Percentiles rank a stretch among this genome's conserved stretches.
phyloP scores from a whole-genome alignment of 2,797 vertebrate genomes.

The Ceryle rudis region DNA sequence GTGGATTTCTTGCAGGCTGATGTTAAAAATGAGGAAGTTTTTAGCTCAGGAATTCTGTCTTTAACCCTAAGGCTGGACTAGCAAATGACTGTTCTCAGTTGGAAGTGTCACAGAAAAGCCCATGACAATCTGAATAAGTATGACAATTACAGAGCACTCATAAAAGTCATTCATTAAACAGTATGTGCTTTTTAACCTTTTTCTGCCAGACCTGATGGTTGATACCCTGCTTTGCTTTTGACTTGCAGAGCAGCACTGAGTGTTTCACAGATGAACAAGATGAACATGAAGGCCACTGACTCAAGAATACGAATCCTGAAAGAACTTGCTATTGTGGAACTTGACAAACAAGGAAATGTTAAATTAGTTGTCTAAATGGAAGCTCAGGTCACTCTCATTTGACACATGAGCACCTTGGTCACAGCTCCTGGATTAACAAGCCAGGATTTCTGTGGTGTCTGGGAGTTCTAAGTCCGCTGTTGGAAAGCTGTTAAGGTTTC shows the following conservation, averaged over 20 bases:
- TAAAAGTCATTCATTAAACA: not conserved
- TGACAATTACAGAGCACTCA: not conserved
- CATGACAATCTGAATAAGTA: not conserved
- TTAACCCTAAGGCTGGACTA: not conserved
- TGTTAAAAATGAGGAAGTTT: not conserved
- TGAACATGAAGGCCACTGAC: not conserved
- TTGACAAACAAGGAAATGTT: not conserved
- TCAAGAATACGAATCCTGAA: not conserved
- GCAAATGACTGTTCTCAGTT: not conserved
- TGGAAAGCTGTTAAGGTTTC: not conserved
- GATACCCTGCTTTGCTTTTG: not conserved
- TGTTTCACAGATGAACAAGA: not conserved
- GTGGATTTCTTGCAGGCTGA: not conserved
- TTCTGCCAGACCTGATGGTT: not conserved
- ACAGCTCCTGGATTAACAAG: not conserved
- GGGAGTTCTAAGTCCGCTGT: rapidly evolving
- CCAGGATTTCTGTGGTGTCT: not conserved
- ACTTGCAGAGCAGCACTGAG: constrained; percentile 11
- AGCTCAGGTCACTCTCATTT: not conserved
- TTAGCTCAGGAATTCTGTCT: not conserved
- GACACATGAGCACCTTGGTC: not conserved
- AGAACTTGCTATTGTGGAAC: not conserved
- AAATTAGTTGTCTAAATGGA: not conserved
- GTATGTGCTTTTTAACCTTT: not conserved
- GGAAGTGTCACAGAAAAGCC: not conserved